A percentile compares a stretch with the other conserved stretches of the same genome.
These are phyloP conservation scores for Pygathrix nemaeus DNA, from an alignment of 2,113 vertebrate genomes.

Conservation along the genomic window DNA sequence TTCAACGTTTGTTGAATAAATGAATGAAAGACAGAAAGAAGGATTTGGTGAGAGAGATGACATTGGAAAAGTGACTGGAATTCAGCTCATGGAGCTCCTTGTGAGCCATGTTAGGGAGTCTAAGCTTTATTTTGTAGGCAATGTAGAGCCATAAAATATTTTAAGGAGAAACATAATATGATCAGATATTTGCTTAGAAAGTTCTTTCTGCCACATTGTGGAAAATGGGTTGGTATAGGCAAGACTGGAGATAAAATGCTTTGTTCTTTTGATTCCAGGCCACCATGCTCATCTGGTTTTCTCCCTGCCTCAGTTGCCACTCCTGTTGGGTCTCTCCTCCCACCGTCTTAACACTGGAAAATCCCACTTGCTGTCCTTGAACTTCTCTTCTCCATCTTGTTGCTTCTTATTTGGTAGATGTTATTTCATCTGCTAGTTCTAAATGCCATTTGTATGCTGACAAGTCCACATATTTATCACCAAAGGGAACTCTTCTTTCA, in stretches of 20 bases:
- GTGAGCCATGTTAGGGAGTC: neutral
- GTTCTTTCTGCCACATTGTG: neutral
- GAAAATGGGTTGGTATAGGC: neutral
- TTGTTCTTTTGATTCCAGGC: neutral
- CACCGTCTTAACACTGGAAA: neutral
- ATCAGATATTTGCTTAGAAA: neutral
- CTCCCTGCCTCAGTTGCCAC: neutral
- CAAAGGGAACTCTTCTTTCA: neutral
- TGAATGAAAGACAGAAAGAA: neutral
- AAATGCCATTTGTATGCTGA: neutral
- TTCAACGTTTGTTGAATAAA: neutral
- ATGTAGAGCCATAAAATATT: neutral
- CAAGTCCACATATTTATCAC: slow-evolving; percentile 7
- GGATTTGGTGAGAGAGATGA: neutral
- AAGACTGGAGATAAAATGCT: neutral
- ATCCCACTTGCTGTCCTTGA: neutral
- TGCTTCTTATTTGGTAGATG: neutral
- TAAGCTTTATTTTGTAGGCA: neutral
- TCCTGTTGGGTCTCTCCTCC: neutral
- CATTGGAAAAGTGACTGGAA: neutral
- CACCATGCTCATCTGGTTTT: neutral
- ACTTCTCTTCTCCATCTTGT: neutral
- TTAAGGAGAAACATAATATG: neutral
- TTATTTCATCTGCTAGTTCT: neutral
- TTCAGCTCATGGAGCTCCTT: neutral